These are phyloP conservation scores for Enteromius paludinosus DNA, from an alignment of 2,797 vertebrate genomes.

Conservation along the genomic window DNA sequence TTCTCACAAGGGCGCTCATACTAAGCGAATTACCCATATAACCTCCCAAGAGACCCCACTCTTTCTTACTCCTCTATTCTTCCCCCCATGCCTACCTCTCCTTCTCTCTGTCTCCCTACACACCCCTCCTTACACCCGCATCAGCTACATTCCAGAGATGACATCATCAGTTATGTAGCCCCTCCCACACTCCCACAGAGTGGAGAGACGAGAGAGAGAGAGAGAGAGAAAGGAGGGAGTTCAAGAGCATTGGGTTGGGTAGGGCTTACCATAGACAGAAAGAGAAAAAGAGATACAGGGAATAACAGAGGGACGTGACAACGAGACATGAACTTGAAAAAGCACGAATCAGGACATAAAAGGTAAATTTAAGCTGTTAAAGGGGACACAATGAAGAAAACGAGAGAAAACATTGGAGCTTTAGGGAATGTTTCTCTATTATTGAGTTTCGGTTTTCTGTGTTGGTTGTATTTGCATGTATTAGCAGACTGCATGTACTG, in stretches of 20 bases:
- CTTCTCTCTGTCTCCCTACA: conserved; percentile 62
- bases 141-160: conserved; percentile 82
- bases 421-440: conserved; percentile 53
- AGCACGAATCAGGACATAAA: conserved; percentile 45
- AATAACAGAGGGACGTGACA: conserved; percentile 53
- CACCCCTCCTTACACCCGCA: conserved; percentile 64
- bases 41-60: conserved; percentile 29
- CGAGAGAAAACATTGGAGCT: conserved; percentile 9
- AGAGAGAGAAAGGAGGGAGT: conserved; percentile 65
- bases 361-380: conserved; percentile 27
- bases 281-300: conserved; percentile 52
- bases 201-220: conserved; percentile 66
- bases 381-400: background rate
- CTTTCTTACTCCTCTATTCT: conserved; percentile 16
- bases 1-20: background rate
- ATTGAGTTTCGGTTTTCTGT: conserved; percentile 15
- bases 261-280: conserved; percentile 54
- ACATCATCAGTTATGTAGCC: conserved; percentile 77
- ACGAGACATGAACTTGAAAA: conserved; percentile 11
- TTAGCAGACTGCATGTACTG: conserved; percentile 22
- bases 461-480: background rate
- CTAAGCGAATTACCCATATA: conserved; percentile 15
- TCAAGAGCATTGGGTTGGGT: conserved; percentile 59
- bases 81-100: conserved; percentile 27
- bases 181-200: conserved; percentile 77